Evolutionary conservation across 2,888 invertebrate species (phyloP), one percentile per base, ranked within the genome.

Genomic region (Platycheirus albimanus): DNA sequence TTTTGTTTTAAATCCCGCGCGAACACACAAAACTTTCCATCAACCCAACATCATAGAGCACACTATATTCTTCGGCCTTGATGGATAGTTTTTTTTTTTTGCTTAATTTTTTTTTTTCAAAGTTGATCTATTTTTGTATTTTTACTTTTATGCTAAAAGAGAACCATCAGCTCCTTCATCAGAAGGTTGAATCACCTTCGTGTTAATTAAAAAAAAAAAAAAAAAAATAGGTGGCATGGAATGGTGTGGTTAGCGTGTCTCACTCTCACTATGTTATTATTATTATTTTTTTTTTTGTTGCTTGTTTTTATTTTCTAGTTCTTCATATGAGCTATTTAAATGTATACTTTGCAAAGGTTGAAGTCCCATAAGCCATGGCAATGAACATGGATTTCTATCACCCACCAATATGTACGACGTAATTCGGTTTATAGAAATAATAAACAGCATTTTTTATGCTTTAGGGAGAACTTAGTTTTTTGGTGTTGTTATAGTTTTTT

Each of bases 241-340:
- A 43, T 45, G 47, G 19, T 63, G 56, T 66, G 63, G 76, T 63
- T 70, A 41, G 70, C 76, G 54, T 77, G 70, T 54, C 47, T 63
- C 52, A 15, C 33, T 58, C 58, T 58, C 58, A 41, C 58, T 58
- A 41, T 41, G 41, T 41, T 41, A 11, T 58, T 58, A 24, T 56
- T 56, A 54, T 56, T 54, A 11, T 28, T 5, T 13, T 45, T 15
- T 69, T 30, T 49, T 70, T 41, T 41, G 38, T 41, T 41, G 24
- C 24, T 24, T 24, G 3, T 41, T 41, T 13, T n/a, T 41, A 13
- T 58, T 43, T 41, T 43, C 45, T 45, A 45, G n/a, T 58, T 58
- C 30, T 33, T 20, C 63, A 54, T 38, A 70, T 61, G 28, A 28
- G 36, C 5, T 45, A 36, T 33, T 33, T 33, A 24, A 20, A 20